These are phyloP conservation scores for Porphyrio hochstetteri DNA, from an alignment of 2,113 vertebrate genomes.

Conservation along the genomic window DNA sequence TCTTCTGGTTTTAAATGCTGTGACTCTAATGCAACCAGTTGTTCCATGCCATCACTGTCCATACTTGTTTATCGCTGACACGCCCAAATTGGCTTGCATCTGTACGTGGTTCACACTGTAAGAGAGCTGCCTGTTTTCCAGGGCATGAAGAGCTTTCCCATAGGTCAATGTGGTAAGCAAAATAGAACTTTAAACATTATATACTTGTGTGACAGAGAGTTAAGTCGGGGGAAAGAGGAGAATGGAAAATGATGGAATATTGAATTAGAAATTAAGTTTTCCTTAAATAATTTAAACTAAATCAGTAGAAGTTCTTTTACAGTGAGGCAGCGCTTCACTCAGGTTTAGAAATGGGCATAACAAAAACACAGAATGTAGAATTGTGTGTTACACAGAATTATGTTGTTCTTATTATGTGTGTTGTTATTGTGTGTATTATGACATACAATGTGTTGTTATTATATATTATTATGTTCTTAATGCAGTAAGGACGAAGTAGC, in stretches of 20 bases:
- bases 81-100: background rate
- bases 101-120: background rate
- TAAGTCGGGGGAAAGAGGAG: fast-evolving
- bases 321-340: background rate
- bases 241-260: background rate
- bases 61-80: constrained; percentile 33
- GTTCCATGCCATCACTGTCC: constrained; percentile 39
- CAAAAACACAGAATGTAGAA: background rate
- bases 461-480: background rate
- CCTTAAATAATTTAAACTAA: background rate
- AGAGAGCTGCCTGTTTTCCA: background rate
- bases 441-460: background rate
- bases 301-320: background rate
- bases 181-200: background rate
- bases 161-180: constrained; percentile 8
- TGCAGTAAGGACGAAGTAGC: background rate
- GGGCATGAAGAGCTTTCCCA: background rate
- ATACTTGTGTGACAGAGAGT: background rate
- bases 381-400: background rate
- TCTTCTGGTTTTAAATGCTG: constrained; percentile 41
- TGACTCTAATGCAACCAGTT: constrained; percentile 38
- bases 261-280: background rate
- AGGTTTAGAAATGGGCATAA: background rate
- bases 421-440: background rate
- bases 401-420: background rate